A percentile compares a stretch with the other conserved stretches of the same genome.
Evolutionary conservation across 2,888 invertebrate species (phyloP).

Genomic region (Pediacus dermestoides): DNA sequence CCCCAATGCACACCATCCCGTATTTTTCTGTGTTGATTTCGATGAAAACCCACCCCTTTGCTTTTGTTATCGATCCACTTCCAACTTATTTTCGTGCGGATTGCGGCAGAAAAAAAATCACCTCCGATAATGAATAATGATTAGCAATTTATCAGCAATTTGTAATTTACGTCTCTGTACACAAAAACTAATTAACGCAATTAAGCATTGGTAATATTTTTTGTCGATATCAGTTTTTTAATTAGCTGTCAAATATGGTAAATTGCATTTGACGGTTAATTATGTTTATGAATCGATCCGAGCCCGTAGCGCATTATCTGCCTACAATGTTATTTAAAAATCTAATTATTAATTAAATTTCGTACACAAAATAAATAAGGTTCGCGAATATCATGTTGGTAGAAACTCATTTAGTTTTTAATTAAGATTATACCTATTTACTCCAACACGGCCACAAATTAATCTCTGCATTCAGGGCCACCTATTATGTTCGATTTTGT

Average conservation of each 20-base stretch:
- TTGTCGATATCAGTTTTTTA: constrained; percentile 45
- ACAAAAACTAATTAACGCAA: constrained; percentile 16
- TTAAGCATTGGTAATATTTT: constrained; percentile 39
- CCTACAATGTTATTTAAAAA: constrained; percentile 31
- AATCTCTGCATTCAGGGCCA: constrained; percentile 31
- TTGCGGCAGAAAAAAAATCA: no score
- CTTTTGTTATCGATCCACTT: no score
- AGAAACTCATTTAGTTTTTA: constrained; percentile 41
- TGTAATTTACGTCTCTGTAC: constrained; percentile 9
- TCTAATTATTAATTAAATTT: constrained; percentile 36
- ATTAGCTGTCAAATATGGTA: constrained; percentile 48
- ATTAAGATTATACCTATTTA: constrained; percentile 39
- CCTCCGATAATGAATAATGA: no score
- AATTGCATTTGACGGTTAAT: constrained; percentile 47
- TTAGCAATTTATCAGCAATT: background rate
- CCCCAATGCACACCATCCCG: no score
- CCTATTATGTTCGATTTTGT: constrained; percentile 23
- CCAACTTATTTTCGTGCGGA: no score
- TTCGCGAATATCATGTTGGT: constrained; percentile 34
- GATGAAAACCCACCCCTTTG: no score
- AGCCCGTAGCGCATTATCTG: constrained; percentile 27
- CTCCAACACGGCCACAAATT: constrained; percentile 34
- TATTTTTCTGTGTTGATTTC: no score
- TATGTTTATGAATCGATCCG: constrained; percentile 43
- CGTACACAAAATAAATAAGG: constrained; percentile 33